phyloP scores from a whole-genome alignment of 2,113 vertebrate species.

The Pelmatolapia mariae region DNA sequence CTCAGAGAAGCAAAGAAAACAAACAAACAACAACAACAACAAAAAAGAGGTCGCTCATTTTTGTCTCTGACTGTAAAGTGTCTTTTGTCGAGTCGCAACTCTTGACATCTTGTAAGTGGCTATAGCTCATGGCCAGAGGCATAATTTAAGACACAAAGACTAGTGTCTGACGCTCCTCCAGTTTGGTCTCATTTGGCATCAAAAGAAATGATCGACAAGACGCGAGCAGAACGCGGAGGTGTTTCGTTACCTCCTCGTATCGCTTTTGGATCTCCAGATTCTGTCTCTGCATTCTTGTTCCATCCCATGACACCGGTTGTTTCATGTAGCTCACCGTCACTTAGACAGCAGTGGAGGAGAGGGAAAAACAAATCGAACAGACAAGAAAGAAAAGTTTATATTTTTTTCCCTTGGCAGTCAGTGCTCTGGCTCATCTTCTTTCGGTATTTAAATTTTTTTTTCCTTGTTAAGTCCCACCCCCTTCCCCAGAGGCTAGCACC shows the following conservation, averaged over 20 bases:
- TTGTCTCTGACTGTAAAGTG: conserved; percentile 55
- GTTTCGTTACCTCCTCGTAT: not conserved
- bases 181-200: conserved; percentile 55
- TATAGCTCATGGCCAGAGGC: conserved; percentile 64
- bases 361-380: conserved; percentile 22
- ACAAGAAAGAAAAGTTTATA: conserved; percentile 57
- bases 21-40: not conserved
- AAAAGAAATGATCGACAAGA: conserved; percentile 48
- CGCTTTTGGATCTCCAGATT: conserved; percentile 9
- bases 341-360: conserved; percentile 55
- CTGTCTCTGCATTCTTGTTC: conserved; percentile 19
- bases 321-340: not conserved
- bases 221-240: conserved; percentile 14
- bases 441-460: not conserved
- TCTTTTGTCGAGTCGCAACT: conserved; percentile 62
- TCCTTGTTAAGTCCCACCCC: conserved; percentile 30
- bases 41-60: conserved; percentile 43
- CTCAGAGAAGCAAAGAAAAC: conserved; percentile 44
- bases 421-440: conserved; percentile 25
- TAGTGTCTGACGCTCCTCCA: conserved; percentile 45
- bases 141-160: conserved; percentile 55
- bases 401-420: conserved; percentile 60
- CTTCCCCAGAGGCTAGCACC: conserved; percentile 83
- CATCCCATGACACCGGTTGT: conserved; percentile 11
- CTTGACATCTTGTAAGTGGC: conserved; percentile 68